Base-by-base conservation (phyloP, 1,140 invertebrate species). In the Galleria mellonella region DNA sequence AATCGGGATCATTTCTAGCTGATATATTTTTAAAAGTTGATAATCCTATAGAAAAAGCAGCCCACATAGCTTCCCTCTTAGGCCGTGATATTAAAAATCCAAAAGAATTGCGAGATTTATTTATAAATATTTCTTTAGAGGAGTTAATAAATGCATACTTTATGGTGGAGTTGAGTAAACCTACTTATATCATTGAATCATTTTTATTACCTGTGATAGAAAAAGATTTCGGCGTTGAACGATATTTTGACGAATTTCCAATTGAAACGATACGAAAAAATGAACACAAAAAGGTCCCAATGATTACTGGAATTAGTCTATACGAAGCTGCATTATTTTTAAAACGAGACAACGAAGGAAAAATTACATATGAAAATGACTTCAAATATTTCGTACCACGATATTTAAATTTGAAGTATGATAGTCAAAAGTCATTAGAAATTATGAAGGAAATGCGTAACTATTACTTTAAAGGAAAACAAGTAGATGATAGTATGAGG, bases 1-100 rank as follows among this genome's bases (percentile, higher is more conserved):
- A 90, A 81, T 91, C 91, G 58, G 92, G 92, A 1, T 89, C 87
- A 3, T 87, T 88, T 28, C n/a, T 78, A n/a, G 75, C 91, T 3
- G 89, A 89, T 71, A 76, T 90, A 7, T 88, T 79, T 62, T 72
- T 87, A 10, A 32, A 67, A 9, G 61, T 69, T 0, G 61, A 73
- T 4, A 74, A 83, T 56, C 62, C 69, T 10, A 47, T 83, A 9
- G 63, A 57, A 4, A 83, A 75, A 48, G 78, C 79, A 0, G 52
- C 35, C 8, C 32, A 57, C 7, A 42, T 88, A 52, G 83, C 79
- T 27, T 62, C 40, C 29, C 58, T 52, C 42, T 62, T 90, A n/a
- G 79, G 87, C 1, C 71, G 82, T 32, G 50, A 86, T 7, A 70
- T 71, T 4, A 58, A 62, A 3, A 67, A 87, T 53, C 40, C 61